Conservation (phyloP, 2,888 invertebrate genomes). For the Amiota communis region DNA sequence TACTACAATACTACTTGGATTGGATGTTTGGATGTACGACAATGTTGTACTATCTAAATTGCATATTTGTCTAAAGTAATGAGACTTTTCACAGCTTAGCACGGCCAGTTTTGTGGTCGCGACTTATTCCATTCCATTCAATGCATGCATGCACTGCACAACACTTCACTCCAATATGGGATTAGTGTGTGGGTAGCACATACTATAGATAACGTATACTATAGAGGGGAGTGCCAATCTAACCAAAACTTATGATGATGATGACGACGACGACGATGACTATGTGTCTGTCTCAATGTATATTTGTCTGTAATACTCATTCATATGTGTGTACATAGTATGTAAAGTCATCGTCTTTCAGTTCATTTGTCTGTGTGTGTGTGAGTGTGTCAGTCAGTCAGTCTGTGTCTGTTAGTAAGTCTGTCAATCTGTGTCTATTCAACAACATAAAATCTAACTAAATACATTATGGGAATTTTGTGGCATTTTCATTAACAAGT, state of each 20-base stretch:
- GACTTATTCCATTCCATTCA: neutral
- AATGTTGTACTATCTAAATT: constrained; percentile 49
- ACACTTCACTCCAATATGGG: no score
- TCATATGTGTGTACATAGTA: neutral
- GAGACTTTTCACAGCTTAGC: constrained; percentile 65
- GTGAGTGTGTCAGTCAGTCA: neutral
- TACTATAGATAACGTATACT: no score
- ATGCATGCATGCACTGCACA: no score
- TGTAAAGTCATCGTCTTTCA: neutral
- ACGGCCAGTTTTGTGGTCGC: constrained; percentile 23
- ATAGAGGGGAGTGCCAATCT: neutral
- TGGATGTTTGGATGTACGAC: neutral
- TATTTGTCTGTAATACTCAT: no score
- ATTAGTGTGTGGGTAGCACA: no score
- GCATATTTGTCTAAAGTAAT: constrained; percentile 68
- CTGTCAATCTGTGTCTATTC: constrained; percentile 47
- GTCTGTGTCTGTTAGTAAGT: neutral
- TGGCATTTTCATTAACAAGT: constrained; percentile 69
- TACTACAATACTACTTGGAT: no score
- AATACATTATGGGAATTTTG: constrained; percentile 68
- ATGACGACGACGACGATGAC: no score
- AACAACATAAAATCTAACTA: constrained; percentile 40
- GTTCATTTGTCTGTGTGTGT: neutral
- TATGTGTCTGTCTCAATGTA: no score
- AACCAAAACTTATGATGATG: no score